A percentile compares a stretch with the other conserved stretches of the same genome.
Evolutionary conservation across 2,888 invertebrate species (phyloP).

Genomic region (Cataglyphis rosenhaueri): DNA sequence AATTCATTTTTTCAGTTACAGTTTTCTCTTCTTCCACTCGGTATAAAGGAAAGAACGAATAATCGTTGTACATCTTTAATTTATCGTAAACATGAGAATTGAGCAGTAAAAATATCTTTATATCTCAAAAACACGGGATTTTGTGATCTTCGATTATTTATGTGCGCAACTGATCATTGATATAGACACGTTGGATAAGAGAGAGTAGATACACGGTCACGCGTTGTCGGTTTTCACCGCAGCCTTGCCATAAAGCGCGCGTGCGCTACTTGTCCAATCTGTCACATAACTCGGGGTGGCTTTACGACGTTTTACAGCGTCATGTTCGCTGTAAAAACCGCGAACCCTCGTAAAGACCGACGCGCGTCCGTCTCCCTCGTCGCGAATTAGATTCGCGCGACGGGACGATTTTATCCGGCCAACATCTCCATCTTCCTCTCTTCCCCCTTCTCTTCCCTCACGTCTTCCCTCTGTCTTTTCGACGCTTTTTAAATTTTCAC

Average conservation of each 20-base stretch:
- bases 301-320: constrained; percentile 67
- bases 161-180: background rate
- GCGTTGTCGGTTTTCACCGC: constrained; percentile 5
- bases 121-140: background rate
- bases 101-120: background rate
- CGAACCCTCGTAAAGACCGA: constrained; percentile 48
- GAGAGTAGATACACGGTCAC: background rate
- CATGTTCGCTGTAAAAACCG: constrained; percentile 47
- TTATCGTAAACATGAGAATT: background rate
- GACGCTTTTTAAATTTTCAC: constrained; percentile 29
- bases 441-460: background rate
- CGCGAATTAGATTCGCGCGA: constrained; percentile 48
- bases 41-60: background rate
- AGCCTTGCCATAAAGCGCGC: background rate
- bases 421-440: background rate
- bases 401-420: constrained; percentile 29
- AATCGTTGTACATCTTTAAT: background rate
- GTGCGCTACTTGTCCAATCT: constrained; percentile 58
- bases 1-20: background rate
- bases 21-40: background rate
- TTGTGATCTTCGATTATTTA: background rate
- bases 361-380: constrained; percentile 12
- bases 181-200: background rate
- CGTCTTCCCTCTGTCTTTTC: constrained; percentile 13
- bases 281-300: constrained; percentile 70